Percentiles rank a stretch among this genome's conserved stretches.
These are phyloP conservation scores for Glossosoma conforme DNA, from an alignment of 1,140 invertebrate species.

Conservation along the genomic window DNA sequence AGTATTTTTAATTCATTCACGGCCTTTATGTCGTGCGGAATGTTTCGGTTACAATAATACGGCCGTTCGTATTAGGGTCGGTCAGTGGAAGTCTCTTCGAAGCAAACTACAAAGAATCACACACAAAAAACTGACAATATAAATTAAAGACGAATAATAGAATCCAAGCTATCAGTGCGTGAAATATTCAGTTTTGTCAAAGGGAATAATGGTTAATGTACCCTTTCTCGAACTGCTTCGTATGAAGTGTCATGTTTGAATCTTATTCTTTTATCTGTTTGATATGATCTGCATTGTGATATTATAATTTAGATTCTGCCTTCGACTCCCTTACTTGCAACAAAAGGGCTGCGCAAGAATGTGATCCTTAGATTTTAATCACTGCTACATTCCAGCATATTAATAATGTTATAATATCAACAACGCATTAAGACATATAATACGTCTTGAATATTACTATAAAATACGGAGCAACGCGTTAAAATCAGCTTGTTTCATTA, in stretches of 20 bases:
- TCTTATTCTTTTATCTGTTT: slow-evolving; percentile 27
- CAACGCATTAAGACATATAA: not conserved
- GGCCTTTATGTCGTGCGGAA: no score
- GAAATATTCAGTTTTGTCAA: slow-evolving; percentile 31
- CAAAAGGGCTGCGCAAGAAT: not conserved
- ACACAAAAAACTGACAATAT: slow-evolving; percentile 24
- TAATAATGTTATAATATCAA: not conserved
- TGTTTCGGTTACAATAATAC: not conserved
- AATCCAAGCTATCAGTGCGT: slow-evolving; percentile 25
- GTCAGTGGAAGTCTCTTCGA: slow-evolving; percentile 5
- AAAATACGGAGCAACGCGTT: no score
- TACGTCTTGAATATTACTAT: not conserved
- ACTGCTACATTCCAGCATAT: not conserved
- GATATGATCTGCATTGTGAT: slow-evolving; percentile 27
- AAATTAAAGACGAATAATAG: slow-evolving; percentile 23
- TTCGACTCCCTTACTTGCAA: slow-evolving; percentile 7
- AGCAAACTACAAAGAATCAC: slow-evolving; percentile 8
- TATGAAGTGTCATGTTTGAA: slow-evolving; percentile 27
- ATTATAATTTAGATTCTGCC: slow-evolving; percentile 12
- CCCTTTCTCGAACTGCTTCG: slow-evolving; percentile 10
- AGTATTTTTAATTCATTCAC: no score
- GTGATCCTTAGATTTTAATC: not conserved
- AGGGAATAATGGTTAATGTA: slow-evolving; percentile 17
- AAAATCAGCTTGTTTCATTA: not conserved
- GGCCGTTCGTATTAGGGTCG: slow-evolving; percentile 4